phyloP scores from a whole-genome alignment of 2,888 invertebrate genomes.

The Hermodice carunculata region DNA sequence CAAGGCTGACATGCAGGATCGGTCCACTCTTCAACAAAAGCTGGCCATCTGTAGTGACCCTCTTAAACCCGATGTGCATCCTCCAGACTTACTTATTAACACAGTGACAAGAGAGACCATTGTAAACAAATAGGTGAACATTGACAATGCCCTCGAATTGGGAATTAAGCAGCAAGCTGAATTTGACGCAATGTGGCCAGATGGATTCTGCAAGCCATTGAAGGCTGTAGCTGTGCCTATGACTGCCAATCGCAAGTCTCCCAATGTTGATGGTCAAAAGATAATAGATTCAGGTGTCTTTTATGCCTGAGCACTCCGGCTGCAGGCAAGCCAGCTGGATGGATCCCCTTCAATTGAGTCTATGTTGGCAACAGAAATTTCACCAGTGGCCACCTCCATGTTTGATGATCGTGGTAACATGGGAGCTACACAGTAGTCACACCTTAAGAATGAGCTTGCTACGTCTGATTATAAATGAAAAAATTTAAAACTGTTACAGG shows the following conservation, averaged over 20 bases:
- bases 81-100: conserved; percentile 12
- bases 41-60: conserved; percentile 27
- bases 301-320: conserved; percentile 12
- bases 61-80: conserved; percentile 20
- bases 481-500: too few relatives aligned
- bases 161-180: conserved; percentile 17
- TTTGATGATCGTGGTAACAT: conserved; percentile 7
- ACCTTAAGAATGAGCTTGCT: conserved; percentile 3
- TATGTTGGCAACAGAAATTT: neutral
- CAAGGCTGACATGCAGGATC: conserved; percentile 24
- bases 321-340: conserved; percentile 2
- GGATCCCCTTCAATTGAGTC: conserved; percentile 5
- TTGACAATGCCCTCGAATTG: conserved; percentile 23
- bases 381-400: conserved; percentile 9
- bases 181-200: conserved; percentile 29
- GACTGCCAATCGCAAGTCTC: conserved; percentile 16
- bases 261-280: conserved; percentile 18
- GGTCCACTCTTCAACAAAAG: conserved; percentile 17
- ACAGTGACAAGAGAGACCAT: conserved; percentile 20
- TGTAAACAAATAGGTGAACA: conserved; percentile 17
- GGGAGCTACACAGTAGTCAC: conserved; percentile 2
- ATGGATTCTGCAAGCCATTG: conserved; percentile 19
- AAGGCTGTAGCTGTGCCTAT: conserved; percentile 13
- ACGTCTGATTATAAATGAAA: too few relatives aligned
- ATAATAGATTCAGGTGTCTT: conserved; percentile 8